These are phyloP conservation scores for Murina feae DNA, from an alignment of 2,113 vertebrate genomes.

Conservation along the genomic window DNA sequence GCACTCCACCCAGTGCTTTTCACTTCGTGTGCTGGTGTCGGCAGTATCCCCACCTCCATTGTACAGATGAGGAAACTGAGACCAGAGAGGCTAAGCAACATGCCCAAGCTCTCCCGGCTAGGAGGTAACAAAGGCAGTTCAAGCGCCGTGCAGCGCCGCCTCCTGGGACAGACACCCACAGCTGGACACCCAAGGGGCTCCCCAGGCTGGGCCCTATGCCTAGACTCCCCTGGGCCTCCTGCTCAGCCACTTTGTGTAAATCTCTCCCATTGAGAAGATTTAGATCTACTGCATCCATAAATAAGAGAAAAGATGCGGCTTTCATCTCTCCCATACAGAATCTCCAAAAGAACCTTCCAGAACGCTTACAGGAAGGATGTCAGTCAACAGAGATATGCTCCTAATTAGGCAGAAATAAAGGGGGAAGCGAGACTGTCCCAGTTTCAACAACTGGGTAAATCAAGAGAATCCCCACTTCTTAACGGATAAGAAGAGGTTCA, in stretches of 20 bases:
- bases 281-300: background rate
- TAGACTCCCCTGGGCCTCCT: background rate
- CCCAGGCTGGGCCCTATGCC: background rate
- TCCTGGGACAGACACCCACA: background rate
- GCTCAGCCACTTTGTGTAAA: background rate
- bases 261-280: background rate
- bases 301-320: background rate
- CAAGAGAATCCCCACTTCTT: background rate
- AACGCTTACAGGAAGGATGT: background rate
- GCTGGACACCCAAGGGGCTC: too few species aligned
- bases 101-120: background rate
- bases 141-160: fast-evolving
- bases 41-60: background rate
- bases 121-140: background rate
- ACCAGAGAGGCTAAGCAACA: background rate
- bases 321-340: background rate
- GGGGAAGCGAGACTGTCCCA: background rate
- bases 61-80: constrained; percentile 33
- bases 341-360: background rate
- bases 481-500: background rate
- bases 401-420: constrained; percentile 28
- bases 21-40: background rate
- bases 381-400: background rate
- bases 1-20: background rate
- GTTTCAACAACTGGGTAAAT: background rate